A percentile compares a stretch with the other conserved stretches of the same genome.
Conservation (phyloP, 2,113 vertebrate genomes). For the Corythoichthys intestinalis region DNA sequence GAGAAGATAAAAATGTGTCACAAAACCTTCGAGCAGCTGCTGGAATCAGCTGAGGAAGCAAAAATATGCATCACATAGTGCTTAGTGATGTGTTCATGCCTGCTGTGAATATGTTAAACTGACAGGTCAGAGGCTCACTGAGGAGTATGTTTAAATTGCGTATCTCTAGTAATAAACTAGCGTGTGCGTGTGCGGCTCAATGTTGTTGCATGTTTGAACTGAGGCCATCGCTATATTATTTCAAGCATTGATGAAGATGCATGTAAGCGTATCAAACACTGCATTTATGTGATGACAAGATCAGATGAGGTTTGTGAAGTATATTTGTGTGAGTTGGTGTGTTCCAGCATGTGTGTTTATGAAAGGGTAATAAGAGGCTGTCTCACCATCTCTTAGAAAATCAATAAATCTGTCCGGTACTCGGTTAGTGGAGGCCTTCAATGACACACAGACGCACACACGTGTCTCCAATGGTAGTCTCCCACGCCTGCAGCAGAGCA, state of each 20-base stretch:
- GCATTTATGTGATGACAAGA: background rate
- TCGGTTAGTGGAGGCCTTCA: slow-evolving; percentile 34
- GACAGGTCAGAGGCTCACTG: background rate
- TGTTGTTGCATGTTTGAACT: background rate
- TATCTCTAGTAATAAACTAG: slow-evolving; percentile 11
- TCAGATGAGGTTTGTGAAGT: slow-evolving; percentile 14
- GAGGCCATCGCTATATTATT: background rate
- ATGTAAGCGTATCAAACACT: background rate
- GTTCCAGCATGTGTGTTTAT: slow-evolving; percentile 13
- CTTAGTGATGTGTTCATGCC: slow-evolving; percentile 10
- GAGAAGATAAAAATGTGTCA: background rate
- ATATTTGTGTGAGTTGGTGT: background rate
- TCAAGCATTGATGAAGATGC: background rate
- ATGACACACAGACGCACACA: slow-evolving; percentile 20
- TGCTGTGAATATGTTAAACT: slow-evolving; percentile 6
- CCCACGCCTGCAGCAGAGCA: slow-evolving; percentile 52
- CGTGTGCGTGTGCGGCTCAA: background rate
- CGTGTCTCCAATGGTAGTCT: slow-evolving; percentile 13
- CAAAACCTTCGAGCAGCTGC: background rate
- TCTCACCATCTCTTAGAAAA: slow-evolving; percentile 39
- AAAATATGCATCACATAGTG: slow-evolving; percentile 3
- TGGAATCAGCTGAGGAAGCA: background rate
- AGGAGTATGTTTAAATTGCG: slow-evolving; percentile 13
- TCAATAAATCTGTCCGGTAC: slow-evolving; percentile 50
- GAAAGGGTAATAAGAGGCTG: slow-evolving; percentile 24